Evolutionary conservation across 2,113 vertebrate species (phyloP), one percentile per base, ranked within the genome.

Genomic region (Oreochromis tanganicae): DNA sequence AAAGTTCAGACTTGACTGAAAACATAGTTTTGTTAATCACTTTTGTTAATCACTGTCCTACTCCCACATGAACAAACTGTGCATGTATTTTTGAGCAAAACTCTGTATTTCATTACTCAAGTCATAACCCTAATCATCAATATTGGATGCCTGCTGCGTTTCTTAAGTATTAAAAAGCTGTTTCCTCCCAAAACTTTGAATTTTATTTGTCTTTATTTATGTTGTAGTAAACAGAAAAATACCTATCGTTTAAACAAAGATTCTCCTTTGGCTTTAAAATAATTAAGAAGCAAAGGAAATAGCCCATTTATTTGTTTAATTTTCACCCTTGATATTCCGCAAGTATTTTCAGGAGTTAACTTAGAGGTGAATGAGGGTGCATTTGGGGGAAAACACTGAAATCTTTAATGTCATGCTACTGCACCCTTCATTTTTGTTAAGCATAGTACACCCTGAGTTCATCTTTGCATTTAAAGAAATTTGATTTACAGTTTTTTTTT

Each of bases 41-140:
- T 48, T 75, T 75, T 75, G 16, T 48, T 75, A 48, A 48, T 75
- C 68, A 19, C 21, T 0, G 2, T 46, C 24, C 0, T 32, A 78
- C 46, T 78, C 16, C 27, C 73, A 78, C 27, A 73, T 2, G 3
- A 50, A 29, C 16, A 78, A n/a, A 78, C 43, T 7, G 16, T 8
- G 27, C 29, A 32, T 3, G 2, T 32, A 19, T 29, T 50, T 78
- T 0, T 50, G 3, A n/a, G 17, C 27, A 50, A 7, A 32, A 32
- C 50, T 50, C 2, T 32, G 73, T 0, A 32, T 3, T n/a, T 32
- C 27, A 19, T 75, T 75, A 75, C 43, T 19, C 24, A 7, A 50
- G 16, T 19, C 46, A 32, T 50, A 50, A 50, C 27, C 46, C 27
- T 12, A 78, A 78, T 50, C 16, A 32, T 32, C 6, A 32, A 32